phyloP scores from a whole-genome alignment of 2,113 vertebrate genomes.

The Delphinapterus leucas region DNA sequence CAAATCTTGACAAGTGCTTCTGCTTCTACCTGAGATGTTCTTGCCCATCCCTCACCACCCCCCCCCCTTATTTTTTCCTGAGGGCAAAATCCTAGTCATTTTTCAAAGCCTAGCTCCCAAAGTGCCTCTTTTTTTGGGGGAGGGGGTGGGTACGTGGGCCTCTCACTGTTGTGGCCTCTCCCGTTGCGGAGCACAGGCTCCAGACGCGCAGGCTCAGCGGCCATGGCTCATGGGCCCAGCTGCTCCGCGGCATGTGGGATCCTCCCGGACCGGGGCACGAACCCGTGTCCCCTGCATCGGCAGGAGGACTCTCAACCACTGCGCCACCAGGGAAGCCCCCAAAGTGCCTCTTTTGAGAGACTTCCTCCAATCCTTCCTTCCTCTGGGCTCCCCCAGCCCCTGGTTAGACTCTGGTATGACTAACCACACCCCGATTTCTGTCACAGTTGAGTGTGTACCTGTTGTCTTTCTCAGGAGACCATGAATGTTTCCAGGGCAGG shows the following conservation, averaged over 20 bases:
- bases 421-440: not conserved
- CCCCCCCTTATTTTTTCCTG: not conserved
- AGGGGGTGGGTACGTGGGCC: too few relatives aligned
- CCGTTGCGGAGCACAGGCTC: too few relatives aligned
- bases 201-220: too few relatives aligned
- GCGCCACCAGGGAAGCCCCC: not conserved
- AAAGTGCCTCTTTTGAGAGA: too few relatives aligned
- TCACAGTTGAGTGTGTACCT: not conserved
- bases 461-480: not conserved
- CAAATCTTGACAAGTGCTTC: not conserved
- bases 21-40: not conserved
- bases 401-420: not conserved
- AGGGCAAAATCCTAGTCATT: not conserved
- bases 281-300: too few relatives aligned
- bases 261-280: too few relatives aligned
- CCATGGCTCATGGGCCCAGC: too few relatives aligned
- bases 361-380: not conserved
- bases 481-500: not conserved
- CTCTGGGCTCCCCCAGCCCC: not conserved
- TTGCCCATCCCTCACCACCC: not conserved
- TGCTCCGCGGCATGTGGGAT: too few relatives aligned
- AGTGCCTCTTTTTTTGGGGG: too few relatives aligned
- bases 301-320: too few relatives aligned
- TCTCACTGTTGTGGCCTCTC: too few relatives aligned
- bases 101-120: not conserved